phyloP scores from a whole-genome alignment of 2,113 vertebrate species.

The Heloderma charlesbogerti region DNA sequence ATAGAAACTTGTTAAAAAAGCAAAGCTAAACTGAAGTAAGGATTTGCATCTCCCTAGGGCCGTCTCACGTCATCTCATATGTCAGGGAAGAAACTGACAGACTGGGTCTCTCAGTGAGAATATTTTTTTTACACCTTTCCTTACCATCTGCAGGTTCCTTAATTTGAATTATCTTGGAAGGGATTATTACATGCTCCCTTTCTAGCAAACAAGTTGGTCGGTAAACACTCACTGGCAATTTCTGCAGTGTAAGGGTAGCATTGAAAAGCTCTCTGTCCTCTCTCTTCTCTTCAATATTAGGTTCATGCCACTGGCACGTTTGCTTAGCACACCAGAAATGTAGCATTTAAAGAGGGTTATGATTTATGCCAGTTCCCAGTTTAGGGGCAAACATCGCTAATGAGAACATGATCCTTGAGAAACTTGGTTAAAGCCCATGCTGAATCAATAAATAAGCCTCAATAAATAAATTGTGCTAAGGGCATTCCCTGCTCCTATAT shows the following conservation, averaged over 20 bases:
- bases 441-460: neutral
- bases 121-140: neutral
- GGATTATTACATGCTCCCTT: slow-evolving; percentile 14
- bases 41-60: neutral
- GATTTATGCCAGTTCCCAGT: slow-evolving; percentile 6
- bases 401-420: neutral
- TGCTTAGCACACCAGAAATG: slow-evolving; percentile 26
- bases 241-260: neutral
- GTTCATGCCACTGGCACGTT: neutral
- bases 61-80: neutral
- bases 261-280: neutral
- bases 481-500: neutral
- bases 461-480: slow-evolving; percentile 13
- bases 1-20: neutral
- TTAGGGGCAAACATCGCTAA: slow-evolving; percentile 19
- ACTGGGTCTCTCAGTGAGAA: neutral
- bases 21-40: neutral
- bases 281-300: neutral
- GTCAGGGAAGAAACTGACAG: neutral
- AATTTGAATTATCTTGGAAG: neutral
- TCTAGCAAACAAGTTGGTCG: neutral
- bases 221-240: neutral
- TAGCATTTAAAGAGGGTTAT: neutral
- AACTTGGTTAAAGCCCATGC: neutral
- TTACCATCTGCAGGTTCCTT: neutral